Conservation (phyloP, 2,797 vertebrate species). For the Florisuga fusca region DNA sequence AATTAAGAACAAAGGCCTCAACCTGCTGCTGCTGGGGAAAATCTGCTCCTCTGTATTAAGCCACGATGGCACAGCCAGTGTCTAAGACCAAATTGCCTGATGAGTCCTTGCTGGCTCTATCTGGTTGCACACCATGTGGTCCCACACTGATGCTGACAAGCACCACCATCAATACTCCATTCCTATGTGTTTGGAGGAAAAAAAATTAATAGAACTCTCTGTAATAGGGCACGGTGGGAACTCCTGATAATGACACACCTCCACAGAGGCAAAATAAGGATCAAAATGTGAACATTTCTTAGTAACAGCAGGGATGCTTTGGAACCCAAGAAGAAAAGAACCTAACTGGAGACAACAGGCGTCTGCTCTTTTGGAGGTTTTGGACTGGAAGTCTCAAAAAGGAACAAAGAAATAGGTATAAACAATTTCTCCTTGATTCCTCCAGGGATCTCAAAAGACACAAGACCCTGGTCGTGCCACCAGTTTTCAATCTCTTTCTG, state of each 20-base stretch:
- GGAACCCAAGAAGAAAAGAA: slow-evolving; percentile 25
- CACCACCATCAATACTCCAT: not conserved
- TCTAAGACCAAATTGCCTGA: not conserved
- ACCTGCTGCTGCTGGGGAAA: not conserved
- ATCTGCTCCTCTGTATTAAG: not conserved
- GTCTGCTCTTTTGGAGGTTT: slow-evolving; percentile 18
- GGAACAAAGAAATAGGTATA: not conserved
- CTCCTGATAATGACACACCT: not conserved
- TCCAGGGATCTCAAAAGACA: not conserved
- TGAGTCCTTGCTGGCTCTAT: not conserved
- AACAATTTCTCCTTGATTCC: slow-evolving; percentile 53
- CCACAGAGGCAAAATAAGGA: not conserved
- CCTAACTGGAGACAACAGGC: not conserved
- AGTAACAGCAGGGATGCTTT: not conserved
- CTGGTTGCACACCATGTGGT: not conserved
- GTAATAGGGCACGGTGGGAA: not conserved
- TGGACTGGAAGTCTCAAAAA: not conserved
- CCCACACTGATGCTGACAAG: not conserved
- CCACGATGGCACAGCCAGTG: not conserved
- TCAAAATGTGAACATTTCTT: not conserved
- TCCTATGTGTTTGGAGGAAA: not conserved
- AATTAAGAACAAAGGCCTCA: not conserved
- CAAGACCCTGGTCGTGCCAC: not conserved
- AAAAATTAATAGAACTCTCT: not conserved
- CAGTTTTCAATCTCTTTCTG: slow-evolving; percentile 23